Percentiles rank a stretch among this genome's conserved stretches.
phyloP scores from a whole-genome alignment of 2,888 invertebrate species.

The Drosophila anceps region DNA sequence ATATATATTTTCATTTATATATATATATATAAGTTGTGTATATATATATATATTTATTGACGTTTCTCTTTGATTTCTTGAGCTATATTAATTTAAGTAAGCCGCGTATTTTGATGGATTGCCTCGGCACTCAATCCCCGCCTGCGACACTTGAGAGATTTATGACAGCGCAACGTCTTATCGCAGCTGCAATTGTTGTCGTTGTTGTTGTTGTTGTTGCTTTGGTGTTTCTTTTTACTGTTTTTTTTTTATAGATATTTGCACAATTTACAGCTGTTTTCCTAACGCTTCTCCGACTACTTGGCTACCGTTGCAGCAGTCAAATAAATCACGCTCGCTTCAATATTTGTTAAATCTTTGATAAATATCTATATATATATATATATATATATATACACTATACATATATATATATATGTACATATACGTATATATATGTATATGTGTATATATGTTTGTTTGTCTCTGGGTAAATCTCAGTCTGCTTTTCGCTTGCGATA shows the following conservation, averaged over 20 bases:
- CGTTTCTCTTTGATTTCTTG: conserved; percentile 45
- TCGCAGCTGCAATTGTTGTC: conserved; percentile 29
- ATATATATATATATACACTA: no score
- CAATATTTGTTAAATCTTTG: conserved; percentile 41
- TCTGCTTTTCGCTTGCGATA: conserved; percentile 80
- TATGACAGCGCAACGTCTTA: conserved; percentile 49
- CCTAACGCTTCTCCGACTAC: neutral
- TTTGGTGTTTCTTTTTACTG: conserved; percentile 11
- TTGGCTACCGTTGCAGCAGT: conserved; percentile 39
- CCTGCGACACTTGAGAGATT: conserved; percentile 55
- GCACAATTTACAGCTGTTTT: conserved; percentile 77
- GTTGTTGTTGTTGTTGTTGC: conserved; percentile 16
- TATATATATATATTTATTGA: neutral
- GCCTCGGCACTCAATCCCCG: conserved; percentile 36
- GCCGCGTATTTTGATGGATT: conserved; percentile 75
- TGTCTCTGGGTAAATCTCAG: conserved; percentile 23
- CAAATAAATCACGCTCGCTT: conserved; percentile 72
- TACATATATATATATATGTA: neutral
- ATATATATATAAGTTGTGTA: neutral
- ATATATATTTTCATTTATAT: conserved; percentile 21
- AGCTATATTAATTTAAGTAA: conserved; percentile 65
- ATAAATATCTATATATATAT: neutral
- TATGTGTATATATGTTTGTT: neutral
- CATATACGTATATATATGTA: neutral
- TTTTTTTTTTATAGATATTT: conserved; percentile 58